Percentiles rank a stretch among this genome's conserved stretches.
phyloP scores from a whole-genome alignment of 2,888 invertebrate species.

The Microdon myrmicae region DNA sequence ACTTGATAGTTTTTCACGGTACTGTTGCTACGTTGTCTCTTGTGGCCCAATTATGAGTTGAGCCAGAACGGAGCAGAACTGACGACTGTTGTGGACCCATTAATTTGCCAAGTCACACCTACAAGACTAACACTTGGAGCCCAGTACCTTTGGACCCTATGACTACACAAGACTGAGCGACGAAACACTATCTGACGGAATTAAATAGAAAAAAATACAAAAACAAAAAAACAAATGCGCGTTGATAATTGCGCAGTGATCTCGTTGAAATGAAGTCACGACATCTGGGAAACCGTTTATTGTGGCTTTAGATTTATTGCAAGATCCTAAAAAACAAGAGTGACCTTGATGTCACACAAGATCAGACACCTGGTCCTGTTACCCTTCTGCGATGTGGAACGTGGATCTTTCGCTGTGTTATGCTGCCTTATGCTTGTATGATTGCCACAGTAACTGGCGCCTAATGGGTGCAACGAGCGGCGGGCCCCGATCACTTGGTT shows the following conservation, averaged over 20 bases:
- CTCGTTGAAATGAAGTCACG: slow-evolving; percentile 40
- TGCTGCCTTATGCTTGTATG: slow-evolving; percentile 16
- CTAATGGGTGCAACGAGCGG: slow-evolving; percentile 37
- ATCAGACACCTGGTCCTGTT: slow-evolving; percentile 48
- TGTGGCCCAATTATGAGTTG: slow-evolving; percentile 23
- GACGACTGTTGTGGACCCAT: slow-evolving; percentile 17
- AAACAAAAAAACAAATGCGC: slow-evolving; percentile 18
- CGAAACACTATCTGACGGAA: slow-evolving; percentile 4
- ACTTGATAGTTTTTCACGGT: too few relatives aligned
- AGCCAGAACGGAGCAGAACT: slow-evolving; percentile 13
- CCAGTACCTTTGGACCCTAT: slow-evolving; percentile 36
- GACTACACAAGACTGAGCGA: slow-evolving; percentile 11
- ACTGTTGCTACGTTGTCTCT: too few relatives aligned
- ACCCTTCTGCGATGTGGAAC: slow-evolving; percentile 16
- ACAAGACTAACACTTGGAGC: slow-evolving; percentile 18
- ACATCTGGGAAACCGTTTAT: slow-evolving; percentile 24
- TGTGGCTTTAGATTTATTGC: slow-evolving; percentile 39
- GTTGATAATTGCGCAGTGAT: slow-evolving; percentile 25
- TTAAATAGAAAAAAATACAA: neutral
- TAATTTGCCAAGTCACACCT: slow-evolving; percentile 43
- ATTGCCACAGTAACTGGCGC: slow-evolving; percentile 27
- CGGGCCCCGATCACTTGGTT: slow-evolving; percentile 11
- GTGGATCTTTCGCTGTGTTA: slow-evolving; percentile 1
- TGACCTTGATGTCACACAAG: slow-evolving; percentile 50
- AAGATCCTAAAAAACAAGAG: slow-evolving; percentile 43